Base-by-base conservation (phyloP, 92 coral and sea anemone genomes). In the Epizoanthus fatuus region DNA sequence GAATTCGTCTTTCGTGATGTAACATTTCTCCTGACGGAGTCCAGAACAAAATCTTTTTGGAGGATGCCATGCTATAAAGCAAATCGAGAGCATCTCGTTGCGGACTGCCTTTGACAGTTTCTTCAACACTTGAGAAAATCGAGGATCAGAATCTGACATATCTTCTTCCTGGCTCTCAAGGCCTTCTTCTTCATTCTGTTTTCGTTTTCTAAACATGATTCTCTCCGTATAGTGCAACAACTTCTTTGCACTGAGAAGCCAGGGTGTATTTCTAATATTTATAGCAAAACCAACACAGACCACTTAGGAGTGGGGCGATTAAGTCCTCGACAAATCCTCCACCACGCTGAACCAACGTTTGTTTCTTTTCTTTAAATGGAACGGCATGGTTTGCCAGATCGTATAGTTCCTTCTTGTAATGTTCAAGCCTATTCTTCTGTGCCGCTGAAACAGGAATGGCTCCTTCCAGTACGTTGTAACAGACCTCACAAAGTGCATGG, bases 301-400 rank as follows among this genome's bases (percentile, higher is more conserved):
- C 72, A 12, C 72, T 67, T n/a, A 67, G 49, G 49, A 67, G 72
- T 69, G 74, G 74, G n/a, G 22, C 17, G 22, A 69, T 42, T 3
- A 69, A 10, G n/a, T n/a, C n/a, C n/a, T n/a, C n/a, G n/a, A n/a
- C n/a, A n/a, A n/a, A n/a, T n/a, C n/a, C n/a, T n/a, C 15, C 44
- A 52, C 74, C 44, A 52, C 7, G 44, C 74, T 5, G 44, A 69
- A 7, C 74, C 54, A 3, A 6, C 14, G 38, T 35, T 67, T 12
- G 32, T 19, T 67, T 67, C 17, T 67, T 67, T 3, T 38, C 72
- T 38, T 12, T 67, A 67, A 67, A 67, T 16, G 72, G 72, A 35
- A 67, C 7, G 4, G 49, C 49, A 32, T 45, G 47, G 38, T 67
- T 51, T 4, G 29, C 22, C 22, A 69, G 74, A 14, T 69, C 22